phyloP scores from a whole-genome alignment of 2,888 invertebrate genomes.

The Drosophila neonasuta region DNA sequence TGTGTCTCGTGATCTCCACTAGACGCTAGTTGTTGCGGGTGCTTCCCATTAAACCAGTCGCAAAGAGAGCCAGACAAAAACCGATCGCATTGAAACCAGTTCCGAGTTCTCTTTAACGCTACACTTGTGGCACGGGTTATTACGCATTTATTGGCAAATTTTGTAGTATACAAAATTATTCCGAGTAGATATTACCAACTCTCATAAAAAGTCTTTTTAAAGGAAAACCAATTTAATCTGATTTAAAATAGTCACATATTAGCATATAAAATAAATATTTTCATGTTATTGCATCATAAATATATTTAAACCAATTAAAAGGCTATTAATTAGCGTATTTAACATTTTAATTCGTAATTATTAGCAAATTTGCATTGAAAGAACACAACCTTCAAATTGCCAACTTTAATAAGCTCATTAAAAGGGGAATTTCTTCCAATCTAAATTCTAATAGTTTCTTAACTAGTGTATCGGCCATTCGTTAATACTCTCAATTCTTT shows the following conservation, averaged over 20 bases:
- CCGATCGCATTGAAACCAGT: conserved; percentile 32
- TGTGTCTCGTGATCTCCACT: conserved; percentile 63
- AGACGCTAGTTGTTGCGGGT: conserved; percentile 44
- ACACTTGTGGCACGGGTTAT: conserved; percentile 1
- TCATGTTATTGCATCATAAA: too few relatives aligned
- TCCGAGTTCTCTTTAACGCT: conserved; percentile 21
- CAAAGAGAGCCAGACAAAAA: conserved; percentile 6
- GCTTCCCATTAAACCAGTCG: conserved; percentile 61
- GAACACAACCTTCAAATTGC: too few relatives aligned
- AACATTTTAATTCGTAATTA: too few relatives aligned
- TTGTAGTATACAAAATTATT: background rate
- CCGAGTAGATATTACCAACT: background rate
- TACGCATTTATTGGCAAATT: background rate
- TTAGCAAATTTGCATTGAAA: too few relatives aligned
- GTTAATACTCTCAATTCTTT: background rate
- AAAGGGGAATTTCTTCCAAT: background rate
- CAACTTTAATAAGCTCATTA: background rate
- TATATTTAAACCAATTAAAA: too few relatives aligned
- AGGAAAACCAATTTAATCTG: too few relatives aligned
- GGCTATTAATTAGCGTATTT: too few relatives aligned
- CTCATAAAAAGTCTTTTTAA: background rate
- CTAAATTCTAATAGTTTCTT: background rate
- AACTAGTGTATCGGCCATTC: conserved; percentile 32
- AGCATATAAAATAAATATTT: too few relatives aligned
- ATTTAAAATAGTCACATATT: too few relatives aligned